Base-by-base conservation (phyloP, 2,888 invertebrate genomes). In the Ceramica pisi region DNA sequence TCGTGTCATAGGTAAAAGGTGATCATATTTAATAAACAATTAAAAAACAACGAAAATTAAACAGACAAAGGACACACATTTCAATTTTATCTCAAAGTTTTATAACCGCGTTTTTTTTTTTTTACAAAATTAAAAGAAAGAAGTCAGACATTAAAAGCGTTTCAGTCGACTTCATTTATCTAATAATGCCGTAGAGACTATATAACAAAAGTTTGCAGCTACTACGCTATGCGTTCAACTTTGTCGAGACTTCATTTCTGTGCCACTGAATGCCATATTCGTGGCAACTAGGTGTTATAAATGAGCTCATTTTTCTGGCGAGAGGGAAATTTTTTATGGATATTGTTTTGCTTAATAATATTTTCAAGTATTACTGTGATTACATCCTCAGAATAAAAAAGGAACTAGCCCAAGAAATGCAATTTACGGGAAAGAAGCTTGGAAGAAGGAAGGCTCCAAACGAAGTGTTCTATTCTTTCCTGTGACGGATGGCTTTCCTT, bases 231-330 rank as follows among this genome's bases (percentile, higher is more conserved):
- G 81, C 78, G 82, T 83, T 82, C 77, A 88, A 90, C 89, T 90
- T 90, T 85, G 87, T 83, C 71, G 79, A 76, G 84, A 87, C 86
- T 89, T 89, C 83, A 88, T 88, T 89, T 87, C 84, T 83, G 82
- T 78, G 79, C 84, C 84, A 87, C 85, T 84, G 83, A 78, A 80
- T 86, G 84, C 84, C 84, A 86, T 87, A 89, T 89, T 89, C 78
- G 80, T 81, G 81, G 85, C 82, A 88, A 87, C 87, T 88, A 86
- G 82, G 77, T 84, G 83, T 86, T 87, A 90, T 89, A 87, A 85
- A 86, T 82, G 83, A 67, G 68, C 75, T 82, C 83, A 86, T 89
- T 88, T 85, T 86, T 87, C 83, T 83, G 77, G 71, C 79, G 80
- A 46, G 77, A 80, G 80, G 50, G 77, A 80, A 83, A 81, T 69